Evolutionary conservation across 2,113 vertebrate genomes (phyloP).

Genomic region (Dromas ardeola): DNA sequence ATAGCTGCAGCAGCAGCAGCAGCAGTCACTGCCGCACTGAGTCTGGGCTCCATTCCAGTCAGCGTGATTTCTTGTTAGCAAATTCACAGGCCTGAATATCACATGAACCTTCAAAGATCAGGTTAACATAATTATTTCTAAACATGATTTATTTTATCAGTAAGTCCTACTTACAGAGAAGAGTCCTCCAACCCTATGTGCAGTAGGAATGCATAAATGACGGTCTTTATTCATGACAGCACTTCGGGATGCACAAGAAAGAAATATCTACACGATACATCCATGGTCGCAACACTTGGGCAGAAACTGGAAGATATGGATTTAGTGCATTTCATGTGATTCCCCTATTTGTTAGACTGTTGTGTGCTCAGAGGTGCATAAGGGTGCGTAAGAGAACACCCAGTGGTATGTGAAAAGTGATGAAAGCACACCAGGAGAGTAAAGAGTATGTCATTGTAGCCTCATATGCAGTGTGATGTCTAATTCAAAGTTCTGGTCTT

Average conservation of each 20-base stretch:
- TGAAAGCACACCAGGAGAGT: background rate
- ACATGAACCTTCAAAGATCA: background rate
- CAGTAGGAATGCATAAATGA: background rate
- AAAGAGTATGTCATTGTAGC: background rate
- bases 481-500: background rate
- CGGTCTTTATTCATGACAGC: background rate
- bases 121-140: background rate
- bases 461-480: fast-evolving
- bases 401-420: background rate
- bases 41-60: background rate
- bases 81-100: background rate
- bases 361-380: background rate
- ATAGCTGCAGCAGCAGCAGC: background rate
- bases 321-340: background rate
- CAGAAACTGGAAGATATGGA: fast-evolving
- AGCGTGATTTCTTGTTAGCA: background rate
- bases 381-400: no score
- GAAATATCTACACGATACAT: background rate
- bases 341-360: background rate
- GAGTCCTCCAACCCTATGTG: background rate
- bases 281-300: background rate
- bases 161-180: background rate
- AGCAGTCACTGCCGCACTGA: background rate
- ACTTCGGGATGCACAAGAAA: background rate
- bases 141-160: background rate